Evolutionary conservation across 2,113 vertebrate genomes (phyloP).

Genomic region (Prunella himalayana): DNA sequence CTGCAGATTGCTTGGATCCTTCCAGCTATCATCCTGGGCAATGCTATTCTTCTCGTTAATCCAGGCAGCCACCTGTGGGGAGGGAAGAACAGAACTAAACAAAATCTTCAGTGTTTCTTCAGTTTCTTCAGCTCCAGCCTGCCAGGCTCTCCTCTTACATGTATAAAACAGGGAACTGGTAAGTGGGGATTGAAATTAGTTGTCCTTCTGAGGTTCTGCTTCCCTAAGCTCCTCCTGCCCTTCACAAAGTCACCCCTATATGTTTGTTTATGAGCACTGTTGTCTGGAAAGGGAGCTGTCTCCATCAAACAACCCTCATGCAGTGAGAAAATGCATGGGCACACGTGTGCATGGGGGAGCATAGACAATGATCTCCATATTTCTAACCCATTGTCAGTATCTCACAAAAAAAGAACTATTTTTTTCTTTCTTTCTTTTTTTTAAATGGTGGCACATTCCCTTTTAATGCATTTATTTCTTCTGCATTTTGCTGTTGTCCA

Average conservation of each 20-base stretch:
- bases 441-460: background rate
- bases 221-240: background rate
- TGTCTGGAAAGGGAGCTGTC: background rate
- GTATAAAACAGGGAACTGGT: background rate
- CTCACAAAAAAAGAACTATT: background rate
- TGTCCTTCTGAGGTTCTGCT: background rate
- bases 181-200: background rate
- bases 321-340: background rate
- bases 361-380: background rate
- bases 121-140: background rate
- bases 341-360: background rate
- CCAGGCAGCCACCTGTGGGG: constrained; percentile 79
- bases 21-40: constrained; percentile 83
- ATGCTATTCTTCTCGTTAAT: constrained; percentile 83
- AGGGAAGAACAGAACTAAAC: background rate
- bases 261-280: background rate
- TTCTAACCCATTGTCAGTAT: background rate
- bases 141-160: background rate
- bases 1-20: constrained; percentile 80
- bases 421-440: background rate
- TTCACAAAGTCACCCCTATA: background rate
- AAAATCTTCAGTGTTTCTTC: background rate
- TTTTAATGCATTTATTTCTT: background rate
- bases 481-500: background rate
- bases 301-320: background rate